Percentiles rank a stretch among this genome's conserved stretches.
phyloP scores from a whole-genome alignment of 37 sponge, comb jelly and placozoan species.

The Halisarca cf. caerulea region DNA sequence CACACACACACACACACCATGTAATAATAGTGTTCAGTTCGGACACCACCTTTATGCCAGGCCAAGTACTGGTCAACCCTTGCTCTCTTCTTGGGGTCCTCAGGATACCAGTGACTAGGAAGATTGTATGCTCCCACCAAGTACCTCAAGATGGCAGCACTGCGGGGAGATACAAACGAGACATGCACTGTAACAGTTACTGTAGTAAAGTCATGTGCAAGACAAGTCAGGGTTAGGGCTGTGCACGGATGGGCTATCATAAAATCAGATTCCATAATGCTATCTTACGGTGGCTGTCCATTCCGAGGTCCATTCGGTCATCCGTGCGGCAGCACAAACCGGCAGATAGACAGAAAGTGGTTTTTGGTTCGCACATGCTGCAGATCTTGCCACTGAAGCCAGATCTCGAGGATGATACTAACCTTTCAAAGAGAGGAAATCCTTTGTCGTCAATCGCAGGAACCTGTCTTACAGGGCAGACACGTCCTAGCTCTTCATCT shows the following conservation, averaged over 20 bases:
- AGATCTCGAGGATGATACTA: too few relatives aligned
- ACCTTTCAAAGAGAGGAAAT: constrained; percentile 34
- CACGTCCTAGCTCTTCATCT: neutral
- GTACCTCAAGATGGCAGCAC: constrained; percentile 36
- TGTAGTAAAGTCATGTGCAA: too few relatives aligned
- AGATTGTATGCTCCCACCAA: constrained; percentile 7
- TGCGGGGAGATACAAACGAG: neutral
- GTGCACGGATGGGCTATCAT: too few relatives aligned
- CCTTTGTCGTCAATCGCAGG: constrained; percentile 35
- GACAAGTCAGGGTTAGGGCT: too few relatives aligned
- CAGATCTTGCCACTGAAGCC: too few relatives aligned
- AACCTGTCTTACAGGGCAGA: constrained; percentile 8
- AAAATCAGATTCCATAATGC: too few relatives aligned
- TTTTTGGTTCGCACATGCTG: too few relatives aligned
- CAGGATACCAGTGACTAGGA: constrained; percentile 44
- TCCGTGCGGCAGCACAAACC: neutral
- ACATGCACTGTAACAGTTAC: too few relatives aligned
- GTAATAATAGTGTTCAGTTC: neutral
- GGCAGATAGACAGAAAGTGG: neutral
- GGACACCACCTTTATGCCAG: constrained; percentile 23
- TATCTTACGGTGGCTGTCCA: too few relatives aligned
- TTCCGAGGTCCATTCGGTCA: too few relatives aligned
- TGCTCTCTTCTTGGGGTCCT: constrained; percentile 27
- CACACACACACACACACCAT: neutral
- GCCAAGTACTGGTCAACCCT: constrained; percentile 41